These are phyloP conservation scores for Acanthopagrus latus DNA, from an alignment of 2,797 vertebrate genomes.

Conservation along the genomic window DNA sequence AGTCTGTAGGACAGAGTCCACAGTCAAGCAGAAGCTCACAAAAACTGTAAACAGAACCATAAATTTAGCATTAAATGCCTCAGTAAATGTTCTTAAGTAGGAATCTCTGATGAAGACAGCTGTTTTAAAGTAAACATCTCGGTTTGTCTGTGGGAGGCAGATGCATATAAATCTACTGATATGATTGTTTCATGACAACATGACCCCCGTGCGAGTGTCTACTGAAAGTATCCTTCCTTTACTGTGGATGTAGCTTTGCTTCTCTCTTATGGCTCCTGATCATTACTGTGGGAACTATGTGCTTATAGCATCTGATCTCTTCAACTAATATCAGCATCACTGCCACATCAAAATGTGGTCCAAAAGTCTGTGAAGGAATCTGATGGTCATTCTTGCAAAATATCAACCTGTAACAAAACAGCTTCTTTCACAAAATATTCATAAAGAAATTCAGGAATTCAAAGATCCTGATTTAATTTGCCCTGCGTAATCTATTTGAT, in stretches of 20 bases:
- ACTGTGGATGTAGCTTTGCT: background rate
- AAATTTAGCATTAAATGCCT: conserved; percentile 6
- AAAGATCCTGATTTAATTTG: no score
- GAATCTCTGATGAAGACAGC: background rate
- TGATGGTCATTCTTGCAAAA: no score
- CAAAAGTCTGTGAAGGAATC: no score
- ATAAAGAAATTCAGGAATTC: no score
- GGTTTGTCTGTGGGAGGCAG: background rate
- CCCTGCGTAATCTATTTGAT: no score
- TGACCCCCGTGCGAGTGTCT: background rate
- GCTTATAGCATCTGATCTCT: no score
- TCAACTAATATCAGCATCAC: no score
- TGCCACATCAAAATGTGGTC: no score
- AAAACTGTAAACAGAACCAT: conserved; percentile 21
- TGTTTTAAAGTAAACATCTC: background rate
- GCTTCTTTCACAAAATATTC: no score
- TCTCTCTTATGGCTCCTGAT: background rate
- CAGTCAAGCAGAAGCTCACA: conserved; percentile 6
- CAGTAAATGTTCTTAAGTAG: conserved; percentile 7
- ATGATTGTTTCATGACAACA: background rate
- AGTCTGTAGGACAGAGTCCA: conserved; percentile 24
- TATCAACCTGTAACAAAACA: no score
- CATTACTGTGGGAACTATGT: no score
- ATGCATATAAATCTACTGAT: background rate
- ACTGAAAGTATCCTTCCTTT: background rate